Evolutionary conservation across 30 jellyfish, hydroid and myxozoan species (phyloP).

Genomic region (Chironex yamaguchii): DNA sequence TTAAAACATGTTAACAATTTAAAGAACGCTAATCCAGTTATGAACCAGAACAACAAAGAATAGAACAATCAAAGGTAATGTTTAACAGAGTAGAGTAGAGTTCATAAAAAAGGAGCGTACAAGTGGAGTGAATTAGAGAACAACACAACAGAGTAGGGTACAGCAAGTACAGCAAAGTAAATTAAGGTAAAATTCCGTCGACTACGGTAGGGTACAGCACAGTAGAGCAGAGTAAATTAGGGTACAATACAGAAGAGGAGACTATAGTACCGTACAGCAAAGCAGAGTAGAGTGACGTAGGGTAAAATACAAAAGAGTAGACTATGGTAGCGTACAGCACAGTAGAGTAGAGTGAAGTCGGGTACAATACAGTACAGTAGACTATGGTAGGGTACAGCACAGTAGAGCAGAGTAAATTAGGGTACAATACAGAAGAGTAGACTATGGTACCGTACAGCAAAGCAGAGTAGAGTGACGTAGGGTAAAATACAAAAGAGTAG

Average conservation of each 20-base stretch:
- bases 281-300: neutral
- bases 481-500: neutral
- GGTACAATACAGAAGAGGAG: neutral
- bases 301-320: neutral
- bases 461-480: neutral
- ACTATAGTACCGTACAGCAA: neutral
- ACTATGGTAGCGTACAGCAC: neutral
- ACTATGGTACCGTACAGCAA: neutral
- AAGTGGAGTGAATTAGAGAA: neutral
- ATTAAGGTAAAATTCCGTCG: neutral
- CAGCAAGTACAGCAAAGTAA: neutral
- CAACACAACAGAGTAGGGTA: neutral
- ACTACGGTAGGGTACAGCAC: neutral
- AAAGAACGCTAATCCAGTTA: neutral
- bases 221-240: neutral
- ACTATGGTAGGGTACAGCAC: neutral
- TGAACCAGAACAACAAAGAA: neutral
- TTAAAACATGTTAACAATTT: neutral
- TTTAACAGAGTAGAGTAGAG: neutral
- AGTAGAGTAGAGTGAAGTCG: neutral
- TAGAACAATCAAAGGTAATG: neutral
- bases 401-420: neutral
- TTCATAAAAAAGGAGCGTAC: too few relatives aligned
- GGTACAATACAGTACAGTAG: neutral
- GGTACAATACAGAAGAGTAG: neutral